phyloP scores from a whole-genome alignment of 2,888 invertebrate genomes.

The Lapara coniferarum region DNA sequence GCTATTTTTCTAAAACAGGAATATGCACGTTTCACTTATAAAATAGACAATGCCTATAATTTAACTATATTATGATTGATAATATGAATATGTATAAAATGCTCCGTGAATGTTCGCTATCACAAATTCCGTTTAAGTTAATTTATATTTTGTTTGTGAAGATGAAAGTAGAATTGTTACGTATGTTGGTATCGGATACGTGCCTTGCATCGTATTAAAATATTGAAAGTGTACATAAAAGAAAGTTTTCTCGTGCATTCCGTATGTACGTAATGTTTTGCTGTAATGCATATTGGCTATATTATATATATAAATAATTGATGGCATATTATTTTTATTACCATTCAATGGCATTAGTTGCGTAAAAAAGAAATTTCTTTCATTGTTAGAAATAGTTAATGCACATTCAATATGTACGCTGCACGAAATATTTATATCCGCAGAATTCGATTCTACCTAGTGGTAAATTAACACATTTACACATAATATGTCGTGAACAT shows the following conservation, averaged over 20 bases:
- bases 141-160: conserved; percentile 52
- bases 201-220: conserved; percentile 48
- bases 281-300: background rate
- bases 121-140: conserved; percentile 34
- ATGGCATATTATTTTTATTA: conserved; percentile 1
- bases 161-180: conserved; percentile 61
- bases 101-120: conserved; percentile 25
- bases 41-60: too few species aligned
- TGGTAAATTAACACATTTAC: background rate
- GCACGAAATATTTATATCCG: background rate
- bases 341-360: background rate
- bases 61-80: too few species aligned
- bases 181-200: conserved; percentile 49
- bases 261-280: conserved; percentile 19
- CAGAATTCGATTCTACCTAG: background rate
- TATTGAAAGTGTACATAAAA: conserved; percentile 30
- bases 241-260: conserved; percentile 30
- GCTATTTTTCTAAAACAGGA: too few species aligned
- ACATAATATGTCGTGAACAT: background rate
- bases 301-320: conserved; percentile 4
- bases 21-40: too few species aligned
- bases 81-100: background rate
- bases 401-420: background rate
- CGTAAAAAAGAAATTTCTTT: background rate
- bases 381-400: background rate